A percentile compares a stretch with the other conserved stretches of the same genome.
These are phyloP conservation scores for Sprattus sprattus DNA, from an alignment of 2,113 vertebrate species.

Conservation along the genomic window DNA sequence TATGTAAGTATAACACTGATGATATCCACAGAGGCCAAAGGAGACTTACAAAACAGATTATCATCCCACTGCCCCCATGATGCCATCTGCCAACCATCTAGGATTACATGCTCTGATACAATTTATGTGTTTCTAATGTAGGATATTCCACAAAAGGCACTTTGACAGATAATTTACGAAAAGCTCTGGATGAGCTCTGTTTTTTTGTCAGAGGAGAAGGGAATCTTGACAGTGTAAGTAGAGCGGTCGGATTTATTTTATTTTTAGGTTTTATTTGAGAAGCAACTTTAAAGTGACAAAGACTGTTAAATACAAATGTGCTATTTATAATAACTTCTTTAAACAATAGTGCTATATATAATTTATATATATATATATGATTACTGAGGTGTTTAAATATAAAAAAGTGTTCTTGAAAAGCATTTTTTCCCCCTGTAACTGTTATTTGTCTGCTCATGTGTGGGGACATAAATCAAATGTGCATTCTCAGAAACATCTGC, in stretches of 20 bases:
- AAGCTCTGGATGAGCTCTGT: background rate
- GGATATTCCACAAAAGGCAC: background rate
- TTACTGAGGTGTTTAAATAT: background rate
- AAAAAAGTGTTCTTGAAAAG: background rate
- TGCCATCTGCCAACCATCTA: background rate
- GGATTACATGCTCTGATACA: background rate
- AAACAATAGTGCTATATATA: too few species aligned
- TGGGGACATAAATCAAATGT: background rate
- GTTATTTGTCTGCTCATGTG: background rate
- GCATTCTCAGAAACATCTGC: background rate
- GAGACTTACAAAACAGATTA: background rate
- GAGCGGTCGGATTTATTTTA: too few species aligned
- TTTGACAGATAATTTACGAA: background rate
- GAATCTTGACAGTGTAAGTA: background rate
- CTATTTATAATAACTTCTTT: too few species aligned
- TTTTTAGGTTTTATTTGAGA: background rate
- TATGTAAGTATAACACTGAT: background rate
- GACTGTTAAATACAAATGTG: too few species aligned
- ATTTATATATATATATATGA: too few species aligned
- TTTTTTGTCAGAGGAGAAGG: background rate
- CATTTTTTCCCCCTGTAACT: background rate
- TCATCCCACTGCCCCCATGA: background rate
- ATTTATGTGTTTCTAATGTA: background rate
- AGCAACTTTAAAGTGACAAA: background rate
- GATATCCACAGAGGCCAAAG: background rate